These are phyloP conservation scores for Mionectes macconnelli DNA, from an alignment of 2,113 vertebrate genomes.

Conservation along the genomic window DNA sequence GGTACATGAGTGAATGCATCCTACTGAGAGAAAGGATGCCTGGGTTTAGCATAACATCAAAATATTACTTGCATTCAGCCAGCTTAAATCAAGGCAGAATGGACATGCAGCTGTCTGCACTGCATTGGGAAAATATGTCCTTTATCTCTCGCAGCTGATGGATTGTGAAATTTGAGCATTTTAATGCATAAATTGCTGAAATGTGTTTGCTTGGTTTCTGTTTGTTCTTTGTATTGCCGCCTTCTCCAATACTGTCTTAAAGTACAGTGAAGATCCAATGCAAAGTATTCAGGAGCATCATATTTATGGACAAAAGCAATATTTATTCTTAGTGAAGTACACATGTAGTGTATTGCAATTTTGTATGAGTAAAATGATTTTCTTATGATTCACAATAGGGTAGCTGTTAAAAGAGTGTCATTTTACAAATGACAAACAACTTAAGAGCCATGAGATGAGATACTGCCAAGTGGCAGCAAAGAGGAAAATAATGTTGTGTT, in stretches of 20 bases:
- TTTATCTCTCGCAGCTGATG: constrained; percentile 35
- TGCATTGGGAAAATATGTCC: background rate
- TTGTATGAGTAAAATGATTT: background rate
- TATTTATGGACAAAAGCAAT: background rate
- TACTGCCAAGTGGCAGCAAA: constrained; percentile 18
- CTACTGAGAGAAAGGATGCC: background rate
- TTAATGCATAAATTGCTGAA: background rate
- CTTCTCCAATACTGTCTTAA: background rate
- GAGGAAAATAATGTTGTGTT: constrained; percentile 15
- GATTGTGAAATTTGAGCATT: constrained; percentile 17
- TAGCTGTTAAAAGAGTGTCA: background rate
- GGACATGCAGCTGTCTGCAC: background rate
- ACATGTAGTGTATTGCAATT: background rate
- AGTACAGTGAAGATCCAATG: background rate
- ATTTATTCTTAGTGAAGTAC: background rate
- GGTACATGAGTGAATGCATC: background rate
- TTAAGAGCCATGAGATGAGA: background rate
- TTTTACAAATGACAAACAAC: constrained; percentile 1
- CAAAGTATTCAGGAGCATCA: background rate
- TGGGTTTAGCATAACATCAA: background rate
- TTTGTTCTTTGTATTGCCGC: background rate
- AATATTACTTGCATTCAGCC: background rate
- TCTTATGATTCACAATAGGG: background rate
- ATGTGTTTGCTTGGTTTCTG: background rate
- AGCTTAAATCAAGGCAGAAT: background rate